phyloP scores from a whole-genome alignment of 2,113 vertebrate genomes.

The Lasiurus cinereus region DNA sequence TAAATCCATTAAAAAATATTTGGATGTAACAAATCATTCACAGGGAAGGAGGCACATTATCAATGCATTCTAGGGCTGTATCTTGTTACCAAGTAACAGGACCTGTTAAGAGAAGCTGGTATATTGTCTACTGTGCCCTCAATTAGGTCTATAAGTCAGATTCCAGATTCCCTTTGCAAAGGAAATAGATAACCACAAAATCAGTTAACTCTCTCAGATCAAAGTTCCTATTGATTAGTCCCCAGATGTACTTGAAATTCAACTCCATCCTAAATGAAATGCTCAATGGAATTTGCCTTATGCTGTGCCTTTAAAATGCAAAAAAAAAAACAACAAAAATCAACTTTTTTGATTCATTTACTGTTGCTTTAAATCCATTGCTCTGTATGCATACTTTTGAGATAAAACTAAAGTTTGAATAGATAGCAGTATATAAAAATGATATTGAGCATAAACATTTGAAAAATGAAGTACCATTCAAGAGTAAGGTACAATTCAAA shows the following conservation, averaged over 20 bases:
- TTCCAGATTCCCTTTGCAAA: constrained; percentile 14
- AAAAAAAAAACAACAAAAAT: not conserved
- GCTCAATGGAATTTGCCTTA: not conserved
- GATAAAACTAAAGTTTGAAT: constrained; percentile 17
- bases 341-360: constrained; percentile 15
- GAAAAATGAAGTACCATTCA: constrained; percentile 54
- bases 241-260: constrained; percentile 43
- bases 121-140: not conserved
- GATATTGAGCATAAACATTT: constrained; percentile 16
- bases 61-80: not conserved
- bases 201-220: not conserved
- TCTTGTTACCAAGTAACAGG: constrained; percentile 6
- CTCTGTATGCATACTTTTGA: constrained; percentile 16
- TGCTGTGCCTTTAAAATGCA: constrained; percentile 5
- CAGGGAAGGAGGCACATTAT: not conserved
- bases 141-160: not conserved
- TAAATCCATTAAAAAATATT: constrained; percentile 34
- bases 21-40: constrained; percentile 24
- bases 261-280: constrained; percentile 35
- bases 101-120: constrained; percentile 10
- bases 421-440: constrained; percentile 56
- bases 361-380: constrained; percentile 47
- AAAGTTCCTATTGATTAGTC: constrained; percentile 14
- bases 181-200: not conserved
- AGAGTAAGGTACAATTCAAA: constrained; percentile 41